Evolutionary conservation across 2,797 vertebrate genomes (phyloP), one percentile per base, ranked within the genome.

Genomic region (Allobates femoralis): DNA sequence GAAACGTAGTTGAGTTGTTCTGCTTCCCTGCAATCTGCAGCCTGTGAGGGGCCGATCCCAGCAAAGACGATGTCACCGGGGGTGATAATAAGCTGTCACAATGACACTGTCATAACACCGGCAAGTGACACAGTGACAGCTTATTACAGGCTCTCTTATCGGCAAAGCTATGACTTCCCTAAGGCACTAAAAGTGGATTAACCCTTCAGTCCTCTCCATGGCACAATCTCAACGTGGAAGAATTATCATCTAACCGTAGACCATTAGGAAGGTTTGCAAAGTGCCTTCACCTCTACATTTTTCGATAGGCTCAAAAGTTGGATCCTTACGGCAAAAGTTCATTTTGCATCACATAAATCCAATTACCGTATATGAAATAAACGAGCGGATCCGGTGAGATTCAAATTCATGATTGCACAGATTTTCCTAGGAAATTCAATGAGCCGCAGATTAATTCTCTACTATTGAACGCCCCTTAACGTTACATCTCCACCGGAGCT

Each of bases 81-180:
- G 80, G 87, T 88, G 87, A 88, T 88, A 88, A 88, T 88, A 85
- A 88, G 83, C 87, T 88, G 87, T 88, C 83, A 85, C 69, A 50
- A 34, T 88, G 87, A 85, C 87, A 88, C 69, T 85, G 83, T 88
- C 87, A 85, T 81, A 88, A 83, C 71, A 84, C 71, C 76, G 86
- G 67, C 81, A 88, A 85, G 78, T 85, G 78, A 88, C 83, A 88
- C 51, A 34, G 71, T 88, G 87, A 88, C 83, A 88, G 87, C 87
- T 88, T 88, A 88, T 88, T 88, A 88, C 78, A 76, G 83, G 60
- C 69, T 85, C 78, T 88, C 83, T 88, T 88, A 85, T 85, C 87
- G 85, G 67, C 82, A 75, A 78, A 80, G 81, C 71, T 76, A 67
- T 76, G 69, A 26, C 83, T 85, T 85, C 87, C 77, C 87, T 81